Base-by-base conservation (phyloP, 2,888 invertebrate species). In the Cataglyphis albicans region DNA sequence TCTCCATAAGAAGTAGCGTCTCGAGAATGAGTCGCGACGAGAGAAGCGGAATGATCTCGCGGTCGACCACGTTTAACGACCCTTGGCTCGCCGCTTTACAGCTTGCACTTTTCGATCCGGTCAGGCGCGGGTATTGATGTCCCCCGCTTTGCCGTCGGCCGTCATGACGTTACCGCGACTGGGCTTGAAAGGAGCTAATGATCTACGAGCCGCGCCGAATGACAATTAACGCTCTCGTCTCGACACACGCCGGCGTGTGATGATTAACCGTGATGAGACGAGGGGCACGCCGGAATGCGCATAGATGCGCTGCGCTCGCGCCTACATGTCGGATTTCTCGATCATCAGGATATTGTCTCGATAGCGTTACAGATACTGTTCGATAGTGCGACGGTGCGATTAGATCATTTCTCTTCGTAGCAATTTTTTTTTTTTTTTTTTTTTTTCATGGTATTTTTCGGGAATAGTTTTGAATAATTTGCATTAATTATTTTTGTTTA, bases 171-270 rank as follows among this genome's bases (percentile, higher is more conserved):
- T 80, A 68, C 70, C 52, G 74, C 82, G 72, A 73, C 65, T 59
- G 86, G 32, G 70, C 78, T 83, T 89, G 88, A 89, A 88, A 90
- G 85, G 87, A 87, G 85, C 87, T 89, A 89, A 89, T 88, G 89
- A 90, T 90, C 87, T 85, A 87, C 86, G 87, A 87, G 84, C 81
- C 84, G 73, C 63, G 72, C 83, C 84, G 84, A 88, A 90, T 85
- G 87, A 89, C 90, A 90, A 90, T 89, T 89, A 89, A 90, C 87
- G 84, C 84, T 84, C 84, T 84, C 82, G 63, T 82, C 84, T 80
- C 84, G 84, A 83, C 84, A 65, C 65, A 18, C 65, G 83, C 87
- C 81, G 78, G 63, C 83, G 87, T 82, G 89, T 67, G 72, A 74
- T 81, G 87, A 89, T 87, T 89, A 87, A 85, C 81, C 85, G 81